phyloP scores from a whole-genome alignment of 2,797 vertebrate species.

The Garrulus glandarius region DNA sequence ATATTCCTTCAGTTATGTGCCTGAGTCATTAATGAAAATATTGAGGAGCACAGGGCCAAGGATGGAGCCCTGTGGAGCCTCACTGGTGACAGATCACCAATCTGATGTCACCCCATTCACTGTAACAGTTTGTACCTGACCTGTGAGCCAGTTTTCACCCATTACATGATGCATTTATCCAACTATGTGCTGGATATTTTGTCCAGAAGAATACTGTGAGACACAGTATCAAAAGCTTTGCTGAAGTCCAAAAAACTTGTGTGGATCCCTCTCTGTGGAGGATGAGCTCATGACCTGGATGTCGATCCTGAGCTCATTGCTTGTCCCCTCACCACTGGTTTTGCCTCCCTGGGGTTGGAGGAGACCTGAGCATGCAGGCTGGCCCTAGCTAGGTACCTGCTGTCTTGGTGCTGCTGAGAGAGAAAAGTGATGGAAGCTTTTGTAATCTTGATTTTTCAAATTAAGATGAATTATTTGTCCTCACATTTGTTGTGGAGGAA shows the following conservation, averaged over 20 bases:
- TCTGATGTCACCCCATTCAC: background rate
- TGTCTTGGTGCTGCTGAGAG: background rate
- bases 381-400: rapidly evolving
- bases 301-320: background rate
- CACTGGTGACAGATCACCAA: background rate
- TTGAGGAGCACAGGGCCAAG: background rate
- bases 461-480: background rate
- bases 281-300: rapidly evolving
- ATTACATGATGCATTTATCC: background rate
- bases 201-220: background rate
- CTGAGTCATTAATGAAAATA: too few relatives aligned
- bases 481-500: background rate
- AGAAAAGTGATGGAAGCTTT: background rate
- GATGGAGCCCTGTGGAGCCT: background rate
- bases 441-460: background rate
- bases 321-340: rapidly evolving
- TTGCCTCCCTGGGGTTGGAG: background rate
- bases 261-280: background rate
- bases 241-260: background rate
- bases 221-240: background rate
- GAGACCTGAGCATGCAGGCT: rapidly evolving
- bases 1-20: background rate
- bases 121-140: rapidly evolving
- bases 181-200: background rate
- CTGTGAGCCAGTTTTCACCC: background rate